Conservation (phyloP, 2,113 vertebrate species). For the Coryphaenoides rupestris region DNA sequence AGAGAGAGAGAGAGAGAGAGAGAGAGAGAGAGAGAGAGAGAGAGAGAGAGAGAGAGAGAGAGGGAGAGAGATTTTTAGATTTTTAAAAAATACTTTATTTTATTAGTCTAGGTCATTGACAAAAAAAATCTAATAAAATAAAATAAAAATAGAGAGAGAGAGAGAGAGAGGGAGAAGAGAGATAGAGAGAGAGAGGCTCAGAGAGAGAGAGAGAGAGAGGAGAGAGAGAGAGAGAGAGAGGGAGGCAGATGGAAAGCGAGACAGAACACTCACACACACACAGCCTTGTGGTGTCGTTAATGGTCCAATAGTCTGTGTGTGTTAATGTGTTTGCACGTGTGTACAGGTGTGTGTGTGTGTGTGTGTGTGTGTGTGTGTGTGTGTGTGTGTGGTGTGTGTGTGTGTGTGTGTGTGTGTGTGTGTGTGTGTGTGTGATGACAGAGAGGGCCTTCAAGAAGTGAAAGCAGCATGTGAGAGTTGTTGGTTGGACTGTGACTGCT, state of each 20-base stretch:
- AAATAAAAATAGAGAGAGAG: too few species aligned
- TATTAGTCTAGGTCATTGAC: too few species aligned
- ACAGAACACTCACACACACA: not conserved
- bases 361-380: conserved; percentile 4
- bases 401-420: conserved; percentile 10
- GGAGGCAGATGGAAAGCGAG: too few species aligned
- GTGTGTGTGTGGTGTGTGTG: conserved; percentile 13
- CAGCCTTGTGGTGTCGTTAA: not conserved
- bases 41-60: not conserved
- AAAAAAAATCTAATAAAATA: too few species aligned
- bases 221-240: too few species aligned
- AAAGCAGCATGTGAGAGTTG: conserved; percentile 8
- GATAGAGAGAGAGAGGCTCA: too few species aligned
- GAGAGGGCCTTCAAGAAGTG: too few species aligned
- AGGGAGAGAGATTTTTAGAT: too few species aligned
- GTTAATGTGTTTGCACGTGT: not conserved
- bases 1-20: not conserved
- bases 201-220: conserved; percentile 25
- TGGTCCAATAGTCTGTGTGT: conserved; percentile 36
- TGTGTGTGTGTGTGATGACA: not conserved
- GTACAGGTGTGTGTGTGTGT: conserved; percentile 12
- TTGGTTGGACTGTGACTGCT: conserved; percentile 44
- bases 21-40: not conserved
- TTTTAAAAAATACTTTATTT: too few species aligned
- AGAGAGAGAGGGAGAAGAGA: too few species aligned